A percentile compares a stretch with the other conserved stretches of the same genome.
Conservation (phyloP, 2,113 vertebrate genomes). For the Naja naja region DNA sequence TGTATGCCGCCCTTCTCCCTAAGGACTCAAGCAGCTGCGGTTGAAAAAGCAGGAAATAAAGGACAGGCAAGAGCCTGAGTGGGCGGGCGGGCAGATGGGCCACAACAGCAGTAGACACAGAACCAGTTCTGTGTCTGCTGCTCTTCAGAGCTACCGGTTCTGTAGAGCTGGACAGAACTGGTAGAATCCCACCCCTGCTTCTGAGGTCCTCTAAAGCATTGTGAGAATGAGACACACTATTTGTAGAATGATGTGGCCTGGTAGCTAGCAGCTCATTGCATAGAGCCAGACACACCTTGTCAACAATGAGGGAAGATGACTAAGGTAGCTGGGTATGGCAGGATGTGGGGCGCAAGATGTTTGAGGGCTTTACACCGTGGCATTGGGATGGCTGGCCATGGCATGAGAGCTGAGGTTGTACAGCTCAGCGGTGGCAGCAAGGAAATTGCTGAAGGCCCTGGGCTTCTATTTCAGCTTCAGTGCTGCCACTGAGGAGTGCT, state of each 20-base stretch:
- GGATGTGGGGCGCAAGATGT: neutral
- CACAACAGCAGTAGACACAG: too few species aligned
- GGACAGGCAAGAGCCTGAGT: too few species aligned
- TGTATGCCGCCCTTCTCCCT: too few species aligned
- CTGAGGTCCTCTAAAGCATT: neutral
- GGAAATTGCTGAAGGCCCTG: neutral
- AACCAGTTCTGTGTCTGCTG: too few species aligned
- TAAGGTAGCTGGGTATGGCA: neutral
- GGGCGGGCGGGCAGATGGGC: too few species aligned
- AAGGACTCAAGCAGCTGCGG: too few species aligned
- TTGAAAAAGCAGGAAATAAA: too few species aligned
- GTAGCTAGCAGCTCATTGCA: neutral
- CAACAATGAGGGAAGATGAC: neutral
- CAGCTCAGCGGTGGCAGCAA: neutral
- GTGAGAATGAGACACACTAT: neutral
- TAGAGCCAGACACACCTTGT: neutral
- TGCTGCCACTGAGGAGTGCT: neutral
- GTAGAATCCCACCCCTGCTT: too few species aligned
- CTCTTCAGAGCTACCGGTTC: too few species aligned
- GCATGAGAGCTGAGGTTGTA: neutral
- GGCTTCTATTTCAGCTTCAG: neutral
- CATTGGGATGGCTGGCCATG: neutral
- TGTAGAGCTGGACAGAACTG: too few species aligned
- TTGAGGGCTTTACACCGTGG: neutral
- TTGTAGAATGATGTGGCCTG: neutral